Evolutionary conservation across 2,113 vertebrate species (phyloP), one percentile per base, ranked within the genome.

Genomic region (Thalassarche chlororhynchos): DNA sequence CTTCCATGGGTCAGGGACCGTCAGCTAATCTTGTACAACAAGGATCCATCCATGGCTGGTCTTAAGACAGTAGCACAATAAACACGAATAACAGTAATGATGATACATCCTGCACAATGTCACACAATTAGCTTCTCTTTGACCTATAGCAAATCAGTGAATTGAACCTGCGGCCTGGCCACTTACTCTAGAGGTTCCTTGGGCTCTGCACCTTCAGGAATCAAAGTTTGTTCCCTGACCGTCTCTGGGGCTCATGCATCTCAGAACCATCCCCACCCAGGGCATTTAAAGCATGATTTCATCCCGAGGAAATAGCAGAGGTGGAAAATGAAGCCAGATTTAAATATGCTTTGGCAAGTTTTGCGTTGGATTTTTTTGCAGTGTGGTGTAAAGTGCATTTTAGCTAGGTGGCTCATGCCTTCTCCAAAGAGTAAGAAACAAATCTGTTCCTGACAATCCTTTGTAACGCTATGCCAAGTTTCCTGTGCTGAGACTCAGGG

Each of bases 61-160:
- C 81, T 91, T 87, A 69, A 69, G 78, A 80, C 44, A 76, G 52
- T 61, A 58, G 65, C 21, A 76, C 17, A n/a, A 69, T 91, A 93
- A 95, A 88, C 46, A 58, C 58, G 85, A 97, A 34, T 83, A 88
- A 80, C 1, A 1, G 12, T 54, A 80, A 70, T 29, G 36, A 76
- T 65, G 75, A 76, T 62, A 80, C 75, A 76, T 80, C 92, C 90
- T 69, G 57, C 24, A 75, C 9, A n/a, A 70, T 32, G 44, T 52
- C 91, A 85, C 66, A 82, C 34, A 83, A 87, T 87, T 91, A 94
- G 9, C 75, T 91, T 87, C 66, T 90, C 81, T 95, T 83, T 91
- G 87, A 95, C 66, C 95, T 91, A 24, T n/a, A 85, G 58, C 46
- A 83, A 91, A 93, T 64, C 87, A 87, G 23, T 44, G 70, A 88